These are phyloP conservation scores for Dasyurus viverrinus DNA, from an alignment of 2,113 vertebrate genomes.

Conservation along the genomic window DNA sequence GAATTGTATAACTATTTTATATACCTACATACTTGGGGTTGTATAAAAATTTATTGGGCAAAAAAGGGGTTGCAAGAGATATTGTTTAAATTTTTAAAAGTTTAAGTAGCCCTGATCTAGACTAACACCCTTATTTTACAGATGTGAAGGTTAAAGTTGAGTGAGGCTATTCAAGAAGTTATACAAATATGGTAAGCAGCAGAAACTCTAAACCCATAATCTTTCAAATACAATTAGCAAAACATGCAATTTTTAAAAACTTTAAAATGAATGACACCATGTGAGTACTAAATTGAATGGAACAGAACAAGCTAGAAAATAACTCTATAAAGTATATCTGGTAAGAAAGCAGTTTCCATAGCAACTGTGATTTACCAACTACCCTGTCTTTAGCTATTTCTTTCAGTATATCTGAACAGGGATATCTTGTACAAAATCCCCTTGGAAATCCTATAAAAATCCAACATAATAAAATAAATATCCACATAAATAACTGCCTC, in stretches of 20 bases:
- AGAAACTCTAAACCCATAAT: not conserved
- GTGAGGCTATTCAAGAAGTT: not conserved
- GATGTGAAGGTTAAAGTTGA: not conserved
- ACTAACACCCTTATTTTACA: too few species aligned
- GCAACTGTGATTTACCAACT: constrained; percentile 55
- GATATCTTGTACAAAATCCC: constrained; percentile 24
- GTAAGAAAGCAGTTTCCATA: constrained; percentile 65
- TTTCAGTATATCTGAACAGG: constrained; percentile 29
- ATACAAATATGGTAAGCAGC: not conserved
- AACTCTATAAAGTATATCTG: constrained; percentile 27
- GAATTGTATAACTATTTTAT: too few species aligned
- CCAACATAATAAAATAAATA: not conserved
- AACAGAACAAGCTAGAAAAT: constrained; percentile 49
- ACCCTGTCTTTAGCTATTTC: not conserved
- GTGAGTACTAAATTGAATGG: not conserved
- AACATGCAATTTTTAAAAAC: not conserved
- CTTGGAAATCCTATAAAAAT: not conserved
- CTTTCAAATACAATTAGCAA: not conserved
- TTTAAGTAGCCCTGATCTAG: too few species aligned
- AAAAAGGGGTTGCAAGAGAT: too few species aligned
- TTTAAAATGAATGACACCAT: not conserved
- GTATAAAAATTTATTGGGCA: too few species aligned
- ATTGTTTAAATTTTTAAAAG: too few species aligned
- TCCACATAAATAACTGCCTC: constrained; percentile 13
- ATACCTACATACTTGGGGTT: too few species aligned